Evolutionary conservation across 2,113 vertebrate species (phyloP).

Genomic region (Clupea harengus): DNA sequence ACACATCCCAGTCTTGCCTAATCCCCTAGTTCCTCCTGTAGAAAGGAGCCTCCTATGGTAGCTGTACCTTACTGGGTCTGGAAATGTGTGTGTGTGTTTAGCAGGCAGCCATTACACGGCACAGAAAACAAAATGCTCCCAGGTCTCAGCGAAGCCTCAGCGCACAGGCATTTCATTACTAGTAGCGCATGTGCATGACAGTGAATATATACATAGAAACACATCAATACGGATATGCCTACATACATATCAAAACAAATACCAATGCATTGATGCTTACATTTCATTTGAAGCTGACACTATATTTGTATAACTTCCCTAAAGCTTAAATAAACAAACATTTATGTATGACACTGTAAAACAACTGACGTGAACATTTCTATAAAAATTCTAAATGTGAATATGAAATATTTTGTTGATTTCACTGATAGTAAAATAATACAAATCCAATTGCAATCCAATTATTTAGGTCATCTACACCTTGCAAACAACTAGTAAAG

Average conservation of each 20-base stretch:
- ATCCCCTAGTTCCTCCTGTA: slow-evolving; percentile 56
- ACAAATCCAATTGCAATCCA: no score
- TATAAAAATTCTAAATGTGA: not conserved
- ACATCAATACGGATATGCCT: not conserved
- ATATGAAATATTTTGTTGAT: not conserved
- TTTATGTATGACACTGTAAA: not conserved
- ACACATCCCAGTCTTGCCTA: slow-evolving; percentile 46
- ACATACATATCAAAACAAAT: not conserved
- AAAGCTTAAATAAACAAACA: not conserved
- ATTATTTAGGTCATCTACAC: no score
- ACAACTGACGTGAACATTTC: not conserved
- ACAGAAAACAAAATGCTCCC: not conserved
- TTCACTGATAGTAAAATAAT: not conserved
- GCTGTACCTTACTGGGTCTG: slow-evolving; percentile 45
- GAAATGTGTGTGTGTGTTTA: slow-evolving; percentile 51
- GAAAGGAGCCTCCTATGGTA: slow-evolving; percentile 37
- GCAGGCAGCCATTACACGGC: slow-evolving; percentile 36
- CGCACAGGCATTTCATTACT: not conserved
- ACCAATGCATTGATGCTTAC: not conserved
- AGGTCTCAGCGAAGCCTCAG: not conserved
- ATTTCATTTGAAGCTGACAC: not conserved
- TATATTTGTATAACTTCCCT: not conserved
- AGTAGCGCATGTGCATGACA: not conserved
- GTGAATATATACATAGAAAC: not conserved
- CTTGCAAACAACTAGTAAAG: no score